Percentiles rank a stretch among this genome's conserved stretches.
Evolutionary conservation across 1,140 invertebrate species (phyloP).

Genomic region (Coenobita brevimanus): DNA sequence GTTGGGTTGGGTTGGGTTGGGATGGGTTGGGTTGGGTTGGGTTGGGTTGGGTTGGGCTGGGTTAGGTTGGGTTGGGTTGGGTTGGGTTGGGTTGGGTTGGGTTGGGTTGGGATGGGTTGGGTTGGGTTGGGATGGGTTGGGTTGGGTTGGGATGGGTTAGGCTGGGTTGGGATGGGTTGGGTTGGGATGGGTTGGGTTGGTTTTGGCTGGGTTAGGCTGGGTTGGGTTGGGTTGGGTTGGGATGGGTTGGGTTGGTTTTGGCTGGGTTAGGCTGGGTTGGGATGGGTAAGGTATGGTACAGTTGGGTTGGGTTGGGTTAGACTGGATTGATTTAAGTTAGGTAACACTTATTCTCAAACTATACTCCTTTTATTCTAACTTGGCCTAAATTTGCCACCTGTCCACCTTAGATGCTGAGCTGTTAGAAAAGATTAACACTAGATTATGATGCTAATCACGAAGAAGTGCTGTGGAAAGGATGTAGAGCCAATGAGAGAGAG

Average conservation of each 20-base stretch:
- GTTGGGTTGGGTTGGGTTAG: slow-evolving; percentile 11
- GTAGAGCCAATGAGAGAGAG: no score
- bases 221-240: slow-evolving; percentile 13
- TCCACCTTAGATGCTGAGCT: no score
- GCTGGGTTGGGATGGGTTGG: background rate
- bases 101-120: background rate
- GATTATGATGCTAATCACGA: no score
- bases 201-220: no score
- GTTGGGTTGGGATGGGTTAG: background rate
- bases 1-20: slow-evolving; percentile 1
- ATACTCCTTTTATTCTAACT: no score
- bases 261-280: background rate
- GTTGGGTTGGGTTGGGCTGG: slow-evolving; percentile 1
- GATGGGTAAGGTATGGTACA: background rate
- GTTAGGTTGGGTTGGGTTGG: background rate
- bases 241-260: no score
- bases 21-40: background rate
- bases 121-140: slow-evolving; percentile 13
- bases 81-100: background rate
- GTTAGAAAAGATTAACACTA: no score
- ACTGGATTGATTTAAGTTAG: background rate
- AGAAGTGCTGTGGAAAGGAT: no score
- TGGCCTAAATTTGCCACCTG: no score
- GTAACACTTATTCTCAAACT: no score
- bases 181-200: no score